phyloP scores from a whole-genome alignment of 92 coral and sea anemone species.

The Zoanthus sansibaricus region DNA sequence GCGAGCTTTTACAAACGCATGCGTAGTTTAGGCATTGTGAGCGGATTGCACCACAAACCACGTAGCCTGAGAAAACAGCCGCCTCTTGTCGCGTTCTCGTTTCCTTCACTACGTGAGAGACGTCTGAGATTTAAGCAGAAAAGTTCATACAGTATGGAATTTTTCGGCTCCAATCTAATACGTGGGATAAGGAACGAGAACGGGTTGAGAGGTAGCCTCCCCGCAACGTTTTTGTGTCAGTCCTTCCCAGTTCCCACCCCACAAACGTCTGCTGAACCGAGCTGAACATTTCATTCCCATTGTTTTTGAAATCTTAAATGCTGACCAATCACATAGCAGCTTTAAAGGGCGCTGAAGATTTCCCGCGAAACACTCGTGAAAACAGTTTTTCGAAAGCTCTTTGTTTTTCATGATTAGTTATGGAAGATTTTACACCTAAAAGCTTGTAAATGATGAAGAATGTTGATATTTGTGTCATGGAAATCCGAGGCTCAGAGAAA shows the following conservation, averaged over 20 bases:
- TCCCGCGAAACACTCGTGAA: conserved; percentile 1
- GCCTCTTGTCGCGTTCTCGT: too few relatives aligned
- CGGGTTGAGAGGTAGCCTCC: not conserved
- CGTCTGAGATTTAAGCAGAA: too few relatives aligned
- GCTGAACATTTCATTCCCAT: conserved; percentile 33
- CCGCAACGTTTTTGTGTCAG: too few relatives aligned
- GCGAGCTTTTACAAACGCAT: too few relatives aligned
- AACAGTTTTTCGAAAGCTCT: conserved; percentile 14
- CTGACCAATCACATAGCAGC: conserved; percentile 26
- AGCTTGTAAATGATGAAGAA: conserved; percentile 15
- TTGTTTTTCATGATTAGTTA: conserved; percentile 8
- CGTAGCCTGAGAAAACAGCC: too few relatives aligned
- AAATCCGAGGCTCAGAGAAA: conserved; percentile 18
- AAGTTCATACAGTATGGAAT: too few relatives aligned
- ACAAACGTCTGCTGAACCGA: conserved; percentile 35
- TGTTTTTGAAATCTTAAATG: not conserved
- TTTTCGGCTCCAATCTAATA: too few relatives aligned
- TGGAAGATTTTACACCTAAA: conserved; percentile 18
- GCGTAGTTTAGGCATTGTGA: too few relatives aligned
- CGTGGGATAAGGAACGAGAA: too few relatives aligned
- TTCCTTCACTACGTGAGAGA: too few relatives aligned
- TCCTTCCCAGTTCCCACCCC: conserved; percentile 12
- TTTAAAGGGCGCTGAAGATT: conserved; percentile 3
- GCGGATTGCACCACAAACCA: too few relatives aligned
- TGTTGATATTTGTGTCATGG: conserved; percentile 4